These are phyloP conservation scores for Agriopis marginaria DNA, from an alignment of 2,888 invertebrate genomes.

Conservation along the genomic window DNA sequence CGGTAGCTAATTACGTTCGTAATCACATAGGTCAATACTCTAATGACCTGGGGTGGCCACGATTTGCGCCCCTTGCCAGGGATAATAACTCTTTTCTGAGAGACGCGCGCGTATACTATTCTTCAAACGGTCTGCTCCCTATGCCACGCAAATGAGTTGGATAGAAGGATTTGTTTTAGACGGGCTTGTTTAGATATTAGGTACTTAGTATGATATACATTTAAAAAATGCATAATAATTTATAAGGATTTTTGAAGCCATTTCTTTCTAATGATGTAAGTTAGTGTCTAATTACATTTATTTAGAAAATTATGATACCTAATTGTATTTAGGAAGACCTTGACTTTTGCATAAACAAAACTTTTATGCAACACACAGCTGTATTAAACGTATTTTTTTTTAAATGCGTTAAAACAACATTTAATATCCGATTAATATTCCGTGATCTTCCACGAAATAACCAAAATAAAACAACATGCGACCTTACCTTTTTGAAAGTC, in stretches of 20 bases:
- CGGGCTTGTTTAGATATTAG: no score
- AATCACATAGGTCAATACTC: conserved; percentile 39
- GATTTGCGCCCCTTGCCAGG: neutral
- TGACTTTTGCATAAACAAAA: no score
- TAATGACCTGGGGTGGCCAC: conserved; percentile 33
- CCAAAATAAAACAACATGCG: conserved; percentile 13
- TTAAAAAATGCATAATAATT: no score
- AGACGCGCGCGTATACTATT: no score
- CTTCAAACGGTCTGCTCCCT: neutral
- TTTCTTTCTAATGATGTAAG: no score
- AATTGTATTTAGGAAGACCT: no score
- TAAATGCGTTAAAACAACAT: neutral
- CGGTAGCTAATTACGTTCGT: conserved; percentile 28
- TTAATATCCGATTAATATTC: conserved; percentile 1
- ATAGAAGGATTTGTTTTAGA: neutral
- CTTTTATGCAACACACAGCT: neutral
- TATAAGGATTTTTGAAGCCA: no score
- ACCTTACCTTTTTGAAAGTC: conserved; percentile 21
- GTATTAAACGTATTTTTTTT: neutral
- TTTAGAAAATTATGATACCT: no score
- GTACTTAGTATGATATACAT: no score
- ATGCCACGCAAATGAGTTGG: neutral
- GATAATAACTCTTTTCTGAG: neutral
- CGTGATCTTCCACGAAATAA: conserved; percentile 7
- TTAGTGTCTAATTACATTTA: no score